Evolutionary conservation across 92 coral and sea anemone species (phyloP), one percentile per base, ranked within the genome.

Genomic region (Nematostella vectensis): DNA sequence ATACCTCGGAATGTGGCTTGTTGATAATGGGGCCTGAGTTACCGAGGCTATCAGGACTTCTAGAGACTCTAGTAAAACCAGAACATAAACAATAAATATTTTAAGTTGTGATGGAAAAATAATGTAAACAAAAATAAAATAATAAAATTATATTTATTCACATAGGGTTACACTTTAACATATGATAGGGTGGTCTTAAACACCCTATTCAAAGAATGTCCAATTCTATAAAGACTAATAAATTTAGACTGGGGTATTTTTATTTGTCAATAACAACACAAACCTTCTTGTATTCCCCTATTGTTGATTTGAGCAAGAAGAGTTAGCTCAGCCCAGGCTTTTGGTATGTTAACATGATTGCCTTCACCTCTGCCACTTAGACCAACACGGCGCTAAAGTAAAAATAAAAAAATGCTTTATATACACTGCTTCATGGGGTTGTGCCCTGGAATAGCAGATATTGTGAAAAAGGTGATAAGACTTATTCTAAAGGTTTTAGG

Each of bases 261-360:
- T n/a, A n/a, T n/a, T n/a, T n/a, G n/a, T n/a, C n/a, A n/a, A n/a
- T n/a, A n/a, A n/a, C n/a, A n/a, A n/a, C n/a, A n/a, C n/a, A n/a
- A 3, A 89, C 96, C 98, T 78, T 91, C 96, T 65, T 79, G 84
- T n/a, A 91, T 57, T 20, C 61, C 67, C 22, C 61, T 67, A 59
- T 65, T 67, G 13, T 79, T 63, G 21, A 95, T 76, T 44, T 91
- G 98, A 18, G 98, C 96, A 30, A 91, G 54, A 16, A 91, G 57
- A 25, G 87, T 83, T 36, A 91, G 72, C 51, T 91, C 98, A n/a
- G 89, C 87, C 98, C 98, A 91, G 50, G 98, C 88, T 58, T 75
- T 91, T 0, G 88, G 88, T 27, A 91, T 59, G 49, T 85, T 76
- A 29, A 80, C 95, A 75, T 91, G 96, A 20, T 54, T 63, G 1